Conservation (phyloP, 2,113 vertebrate genomes). For the Gymnorhina tibicen region DNA sequence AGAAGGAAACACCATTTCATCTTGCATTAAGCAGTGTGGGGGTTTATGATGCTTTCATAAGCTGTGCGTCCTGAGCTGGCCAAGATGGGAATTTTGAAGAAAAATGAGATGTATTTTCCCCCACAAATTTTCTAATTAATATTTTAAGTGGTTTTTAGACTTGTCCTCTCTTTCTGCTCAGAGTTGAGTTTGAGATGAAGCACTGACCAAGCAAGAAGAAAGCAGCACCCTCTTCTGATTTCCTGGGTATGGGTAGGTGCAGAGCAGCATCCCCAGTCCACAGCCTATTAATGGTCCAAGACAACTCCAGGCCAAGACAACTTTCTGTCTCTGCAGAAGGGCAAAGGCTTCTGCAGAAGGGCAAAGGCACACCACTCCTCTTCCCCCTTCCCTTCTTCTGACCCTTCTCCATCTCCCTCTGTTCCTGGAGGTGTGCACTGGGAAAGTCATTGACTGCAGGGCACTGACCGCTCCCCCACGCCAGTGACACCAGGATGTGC, state of each 20-base stretch:
- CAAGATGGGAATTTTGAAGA: not conserved
- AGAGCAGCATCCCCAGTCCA: not conserved
- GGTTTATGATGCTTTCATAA: not conserved
- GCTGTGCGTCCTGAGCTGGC: fast-evolving
- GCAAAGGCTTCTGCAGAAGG: not conserved
- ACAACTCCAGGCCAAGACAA: not conserved
- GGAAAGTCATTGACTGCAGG: not conserved
- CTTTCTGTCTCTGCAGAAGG: not conserved
- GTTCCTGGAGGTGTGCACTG: not conserved
- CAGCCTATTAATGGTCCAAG: not conserved
- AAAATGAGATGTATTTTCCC: not conserved
- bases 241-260: not conserved
- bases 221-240: not conserved
- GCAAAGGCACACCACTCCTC: not conserved
- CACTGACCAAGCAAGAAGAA: not conserved
- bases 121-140: not conserved
- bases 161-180: not conserved
- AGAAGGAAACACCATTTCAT: not conserved
- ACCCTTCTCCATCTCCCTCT: not conserved
- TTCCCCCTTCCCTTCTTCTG: not conserved
- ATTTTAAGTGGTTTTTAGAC: not conserved
- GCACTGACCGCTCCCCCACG: not conserved
- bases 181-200: not conserved
- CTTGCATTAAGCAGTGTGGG: fast-evolving
- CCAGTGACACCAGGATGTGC: not conserved